Evolutionary conservation across 2,888 invertebrate species (phyloP).

Genomic region (Dromius quadrimaculatus): DNA sequence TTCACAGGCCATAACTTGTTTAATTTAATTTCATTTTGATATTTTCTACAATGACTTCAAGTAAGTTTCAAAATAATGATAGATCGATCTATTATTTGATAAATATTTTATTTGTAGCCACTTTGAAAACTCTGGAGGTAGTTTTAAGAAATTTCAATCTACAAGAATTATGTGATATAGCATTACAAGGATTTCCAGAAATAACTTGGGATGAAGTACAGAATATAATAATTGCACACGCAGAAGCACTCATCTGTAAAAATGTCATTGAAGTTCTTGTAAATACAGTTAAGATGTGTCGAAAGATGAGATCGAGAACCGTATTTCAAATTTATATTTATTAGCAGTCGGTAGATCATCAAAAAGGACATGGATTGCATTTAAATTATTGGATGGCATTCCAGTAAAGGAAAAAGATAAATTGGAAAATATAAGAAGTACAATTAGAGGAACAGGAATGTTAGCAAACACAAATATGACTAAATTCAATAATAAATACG

Average conservation of each 20-base stretch:
- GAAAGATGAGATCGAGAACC: slow-evolving; percentile 6
- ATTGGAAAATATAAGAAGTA: slow-evolving; percentile 8
- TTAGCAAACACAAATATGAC: neutral
- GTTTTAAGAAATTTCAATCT: slow-evolving; percentile 26
- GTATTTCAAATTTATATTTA: slow-evolving; percentile 11
- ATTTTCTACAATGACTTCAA: neutral
- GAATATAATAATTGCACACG: slow-evolving; percentile 1
- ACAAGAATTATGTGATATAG: slow-evolving; percentile 37
- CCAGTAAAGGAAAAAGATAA: neutral
- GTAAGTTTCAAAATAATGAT: slow-evolving; percentile 6
- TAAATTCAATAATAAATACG: slow-evolving; percentile 2
- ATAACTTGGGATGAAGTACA: slow-evolving; percentile 24
- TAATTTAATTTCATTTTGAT: neutral
- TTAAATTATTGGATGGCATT: slow-evolving; percentile 7
- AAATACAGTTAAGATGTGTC: neutral
- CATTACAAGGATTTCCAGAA: slow-evolving; percentile 23
- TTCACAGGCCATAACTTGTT: too few species aligned
- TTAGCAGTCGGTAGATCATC: slow-evolving; percentile 16
- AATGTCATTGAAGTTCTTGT: slow-evolving; percentile 13
- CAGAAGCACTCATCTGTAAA: neutral
- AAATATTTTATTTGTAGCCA: slow-evolving; percentile 3
- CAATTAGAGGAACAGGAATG: slow-evolving; percentile 4
- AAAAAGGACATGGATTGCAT: slow-evolving; percentile 4
- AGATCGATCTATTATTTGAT: neutral
- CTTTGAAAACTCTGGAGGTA: neutral